Evolutionary conservation across 2,888 invertebrate species (phyloP), one percentile per base, ranked within the genome.

Genomic region (Philaethria dido): DNA sequence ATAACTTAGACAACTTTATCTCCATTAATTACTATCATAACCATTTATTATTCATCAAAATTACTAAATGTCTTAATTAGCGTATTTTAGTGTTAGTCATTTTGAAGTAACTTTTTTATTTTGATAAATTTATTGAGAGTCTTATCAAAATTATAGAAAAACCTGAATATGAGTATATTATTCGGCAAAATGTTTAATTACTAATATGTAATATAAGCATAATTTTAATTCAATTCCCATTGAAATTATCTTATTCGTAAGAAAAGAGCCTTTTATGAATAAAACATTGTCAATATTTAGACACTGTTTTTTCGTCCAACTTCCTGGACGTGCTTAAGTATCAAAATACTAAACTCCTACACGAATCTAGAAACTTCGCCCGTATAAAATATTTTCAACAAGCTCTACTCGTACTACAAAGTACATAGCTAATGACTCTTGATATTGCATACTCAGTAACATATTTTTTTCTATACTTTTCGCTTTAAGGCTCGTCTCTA

Each of bases 401-500:
- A 50, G 4, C n/a, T 14, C 45, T 45, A 11, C 45, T 8, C 9
- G 3, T 50, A 25, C 50, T 16, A 16, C 47, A 13, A 13, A 14
- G 2, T 50, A 9, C n/a, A 29, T 3, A 9, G 9, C 25, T 13
- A 13, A 9, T 47, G 48, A 13, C n/a, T 47, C 13, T 52, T 50
- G n/a, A 52, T 52, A 29, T 9, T 29, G 0, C 1, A 52, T 52
- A 50, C 9, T n/a, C 9, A 33, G 0, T 25, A n/a, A 25, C 0
- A 52, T 11, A 2, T 25, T 16, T 44, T 57, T 22, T 16, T 45
- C 25, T 25, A 14, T 18, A 25, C 42, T 11, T 47, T 47, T 29
- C n/a, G n/a, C n/a, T n/a, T 39, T 44, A 47, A 69, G 64, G 55
- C 64, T 54, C 22, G 64, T 57, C 22, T 62, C 55, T 50, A 48